Percentiles rank a stretch among this genome's conserved stretches.
Conservation (phyloP, 2,113 vertebrate genomes). For the Rhombomys opimus region DNA sequence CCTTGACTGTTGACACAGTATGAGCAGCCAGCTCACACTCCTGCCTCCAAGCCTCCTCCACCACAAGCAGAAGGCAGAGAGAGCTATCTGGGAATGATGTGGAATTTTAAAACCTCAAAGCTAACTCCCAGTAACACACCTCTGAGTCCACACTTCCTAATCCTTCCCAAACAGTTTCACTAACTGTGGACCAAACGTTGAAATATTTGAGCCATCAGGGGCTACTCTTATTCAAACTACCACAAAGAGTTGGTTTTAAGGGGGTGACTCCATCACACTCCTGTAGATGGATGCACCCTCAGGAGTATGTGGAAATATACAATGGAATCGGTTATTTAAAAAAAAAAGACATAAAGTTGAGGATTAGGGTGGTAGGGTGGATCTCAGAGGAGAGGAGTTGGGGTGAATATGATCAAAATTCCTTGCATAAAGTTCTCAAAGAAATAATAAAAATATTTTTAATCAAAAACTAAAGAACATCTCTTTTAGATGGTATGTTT, state of each 20-base stretch:
- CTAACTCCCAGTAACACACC: neutral
- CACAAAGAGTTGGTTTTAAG: neutral
- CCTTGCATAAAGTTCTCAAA: neutral
- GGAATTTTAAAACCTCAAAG: neutral
- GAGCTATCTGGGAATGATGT: neutral
- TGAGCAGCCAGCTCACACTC: neutral
- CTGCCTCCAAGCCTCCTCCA: neutral
- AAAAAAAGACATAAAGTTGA: neutral
- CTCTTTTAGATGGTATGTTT: neutral
- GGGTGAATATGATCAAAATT: neutral
- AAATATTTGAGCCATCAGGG: neutral
- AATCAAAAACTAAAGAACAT: no score
- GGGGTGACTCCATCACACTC: neutral
- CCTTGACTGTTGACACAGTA: neutral
- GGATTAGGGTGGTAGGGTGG: neutral
- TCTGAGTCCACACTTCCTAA: neutral
- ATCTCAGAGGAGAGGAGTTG: neutral
- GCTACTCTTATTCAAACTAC: neutral
- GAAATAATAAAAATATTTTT: neutral
- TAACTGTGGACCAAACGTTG: neutral
- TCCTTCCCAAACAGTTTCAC: neutral
- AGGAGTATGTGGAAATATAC: neutral
- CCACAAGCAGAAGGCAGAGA: neutral
- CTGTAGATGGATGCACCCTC: neutral
- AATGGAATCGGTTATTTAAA: neutral